Base-by-base conservation (phyloP, 2,888 invertebrate species). In the Pegoplata infirma region DNA sequence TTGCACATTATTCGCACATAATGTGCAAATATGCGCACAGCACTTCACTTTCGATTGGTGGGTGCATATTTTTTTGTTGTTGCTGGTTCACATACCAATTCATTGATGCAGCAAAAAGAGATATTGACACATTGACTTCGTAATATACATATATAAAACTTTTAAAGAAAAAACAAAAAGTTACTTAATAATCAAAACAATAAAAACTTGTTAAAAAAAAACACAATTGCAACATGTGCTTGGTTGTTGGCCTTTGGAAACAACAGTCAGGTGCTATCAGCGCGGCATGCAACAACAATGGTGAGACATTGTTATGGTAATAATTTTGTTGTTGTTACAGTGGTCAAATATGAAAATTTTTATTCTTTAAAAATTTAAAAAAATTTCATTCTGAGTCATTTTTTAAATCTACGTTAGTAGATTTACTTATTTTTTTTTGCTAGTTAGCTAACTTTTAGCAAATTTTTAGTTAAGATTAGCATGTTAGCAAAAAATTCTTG, bases 121-220 rank as follows among this genome's bases (percentile, higher is more conserved):
- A 49, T 77, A 68, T 77, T 77, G 77, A 77, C 73, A 77, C 77
- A 77, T 55, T 73, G 77, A 64, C 68, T 77, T 77, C 40, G 63
- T 64, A 77, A 73, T 73, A 61, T 44, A 64, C 14, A 73, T 73
- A 61, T 44, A 64, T n/a, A 58, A 36, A 77, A 72, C 61, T 67
- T 59, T 66, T 12, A 44, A 55, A 74, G 17, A 51, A 36, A 46
- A 59, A 14, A 53, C 28, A 61, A 59, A 7, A 7, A 14, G 36
- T 40, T 40, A 40, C 36, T 40, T 40, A 12, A 40, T 36, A 36
- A 36, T 5, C 16, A 17, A 69, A 59, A 71, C 25, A 64, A 76
- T 16, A 21, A 28, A 67, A 61, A 55, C 32, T 17, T 46, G 49
- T 51, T 61, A 19, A 55, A 44, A 17, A 46, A 74, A 63, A 23